Evolutionary conservation across 2,797 vertebrate species (phyloP).

Genomic region (Percopsis omiscomaycus): DNA sequence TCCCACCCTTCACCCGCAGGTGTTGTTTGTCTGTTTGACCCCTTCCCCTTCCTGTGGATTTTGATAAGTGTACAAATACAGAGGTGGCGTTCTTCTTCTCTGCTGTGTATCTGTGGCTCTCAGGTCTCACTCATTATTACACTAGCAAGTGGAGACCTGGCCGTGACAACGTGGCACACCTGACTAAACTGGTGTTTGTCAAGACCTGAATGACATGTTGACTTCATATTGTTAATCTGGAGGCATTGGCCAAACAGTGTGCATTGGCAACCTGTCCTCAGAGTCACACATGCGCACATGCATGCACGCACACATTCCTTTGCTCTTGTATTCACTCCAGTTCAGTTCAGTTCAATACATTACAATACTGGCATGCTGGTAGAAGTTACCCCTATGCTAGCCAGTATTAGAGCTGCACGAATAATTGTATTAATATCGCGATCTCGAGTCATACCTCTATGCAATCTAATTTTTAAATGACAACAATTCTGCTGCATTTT

Average conservation of each 20-base stretch:
- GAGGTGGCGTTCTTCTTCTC: conserved; percentile 7
- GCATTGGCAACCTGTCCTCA: too few species aligned
- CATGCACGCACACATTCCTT: neutral
- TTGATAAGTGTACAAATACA: conserved; percentile 17
- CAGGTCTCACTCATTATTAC: conserved; percentile 3
- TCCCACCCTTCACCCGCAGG: conserved; percentile 32
- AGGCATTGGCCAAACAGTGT: too few species aligned
- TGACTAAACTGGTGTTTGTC: conserved; percentile 2
- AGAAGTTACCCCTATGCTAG: neutral
- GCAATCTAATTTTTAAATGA: too few species aligned
- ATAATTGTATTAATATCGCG: too few species aligned
- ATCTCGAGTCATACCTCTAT: too few species aligned
- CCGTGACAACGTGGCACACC: conserved; percentile 10
- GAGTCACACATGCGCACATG: too few species aligned
- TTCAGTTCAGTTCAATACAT: neutral
- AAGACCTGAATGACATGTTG: neutral
- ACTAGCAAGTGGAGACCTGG: neutral
- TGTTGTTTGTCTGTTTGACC: conserved; percentile 46
- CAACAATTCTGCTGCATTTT: too few species aligned
- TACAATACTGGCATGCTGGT: neutral
- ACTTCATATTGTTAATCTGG: too few species aligned
- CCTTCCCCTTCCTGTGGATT: conserved; percentile 22
- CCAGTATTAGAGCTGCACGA: too few species aligned
- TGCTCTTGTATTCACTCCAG: neutral
- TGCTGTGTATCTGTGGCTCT: conserved; percentile 16